Evolutionary conservation across 2,113 vertebrate genomes (phyloP).

Genomic region (Megatriorchis doriae): DNA sequence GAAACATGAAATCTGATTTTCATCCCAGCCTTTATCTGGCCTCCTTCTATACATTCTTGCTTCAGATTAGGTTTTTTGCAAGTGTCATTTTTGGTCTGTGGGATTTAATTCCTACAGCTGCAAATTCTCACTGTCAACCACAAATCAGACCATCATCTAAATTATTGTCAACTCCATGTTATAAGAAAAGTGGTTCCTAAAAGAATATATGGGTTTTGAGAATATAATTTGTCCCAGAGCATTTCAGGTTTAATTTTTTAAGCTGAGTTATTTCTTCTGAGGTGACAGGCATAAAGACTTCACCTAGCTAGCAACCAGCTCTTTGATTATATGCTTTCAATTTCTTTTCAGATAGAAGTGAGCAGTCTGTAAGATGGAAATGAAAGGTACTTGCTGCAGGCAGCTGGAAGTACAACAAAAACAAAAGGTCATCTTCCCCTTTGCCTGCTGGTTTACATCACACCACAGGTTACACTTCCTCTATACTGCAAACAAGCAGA

Average conservation of each 20-base stretch:
- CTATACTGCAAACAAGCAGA: not conserved
- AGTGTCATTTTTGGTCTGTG: not conserved
- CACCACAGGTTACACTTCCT: not conserved
- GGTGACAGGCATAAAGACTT: not conserved
- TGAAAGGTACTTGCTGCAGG: not conserved
- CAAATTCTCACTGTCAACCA: not conserved
- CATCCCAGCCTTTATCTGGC: not conserved
- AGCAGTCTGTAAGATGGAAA: not conserved
- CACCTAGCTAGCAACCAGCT: not conserved
- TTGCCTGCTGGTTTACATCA: not conserved
- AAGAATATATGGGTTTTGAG: not conserved
- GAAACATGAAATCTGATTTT: not conserved
- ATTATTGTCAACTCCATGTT: not conserved
- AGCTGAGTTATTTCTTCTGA: not conserved
- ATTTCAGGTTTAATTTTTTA: not conserved
- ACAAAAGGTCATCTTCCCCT: not conserved
- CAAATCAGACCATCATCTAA: not conserved
- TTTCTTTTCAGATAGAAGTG: not conserved
- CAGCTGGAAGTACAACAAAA: not conserved
- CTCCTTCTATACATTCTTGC: not conserved
- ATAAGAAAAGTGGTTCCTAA: not conserved
- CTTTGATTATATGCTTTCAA: not conserved
- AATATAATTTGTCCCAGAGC: not conserved
- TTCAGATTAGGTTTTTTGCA: not conserved
- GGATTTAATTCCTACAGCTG: not conserved